phyloP scores from a whole-genome alignment of 2,888 invertebrate species.

The Antheraea yamamai region DNA sequence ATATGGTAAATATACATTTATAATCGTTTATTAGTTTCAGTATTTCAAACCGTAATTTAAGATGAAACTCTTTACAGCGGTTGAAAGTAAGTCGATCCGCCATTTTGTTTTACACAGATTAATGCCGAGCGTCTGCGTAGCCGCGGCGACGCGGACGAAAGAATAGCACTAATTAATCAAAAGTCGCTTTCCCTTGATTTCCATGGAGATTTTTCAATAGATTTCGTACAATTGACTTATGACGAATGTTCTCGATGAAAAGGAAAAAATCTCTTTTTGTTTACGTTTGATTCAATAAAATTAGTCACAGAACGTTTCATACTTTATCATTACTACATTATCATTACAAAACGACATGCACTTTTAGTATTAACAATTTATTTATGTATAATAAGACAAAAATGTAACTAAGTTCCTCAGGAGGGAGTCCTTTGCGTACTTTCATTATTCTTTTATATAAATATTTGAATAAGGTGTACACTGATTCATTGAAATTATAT shows the following conservation, averaged over 20 bases:
- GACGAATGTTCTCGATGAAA: conserved; percentile 5
- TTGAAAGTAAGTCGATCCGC: conserved; percentile 41
- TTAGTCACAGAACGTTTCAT: too few relatives aligned
- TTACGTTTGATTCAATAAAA: not conserved
- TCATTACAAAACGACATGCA: too few relatives aligned
- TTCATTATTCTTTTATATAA: too few relatives aligned
- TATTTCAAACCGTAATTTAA: not conserved
- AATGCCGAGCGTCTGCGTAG: conserved; percentile 65
- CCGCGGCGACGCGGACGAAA: conserved; percentile 57
- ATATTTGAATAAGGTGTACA: too few relatives aligned
- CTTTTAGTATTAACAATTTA: too few relatives aligned
- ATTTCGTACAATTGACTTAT: conserved; percentile 16
- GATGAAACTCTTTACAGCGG: not conserved
- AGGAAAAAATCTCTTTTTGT: not conserved
- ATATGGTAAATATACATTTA: too few relatives aligned
- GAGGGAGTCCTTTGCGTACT: too few relatives aligned
- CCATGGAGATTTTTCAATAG: conserved; percentile 69
- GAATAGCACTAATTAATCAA: conserved; percentile 81
- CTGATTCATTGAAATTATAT: too few relatives aligned
- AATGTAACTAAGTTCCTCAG: too few relatives aligned
- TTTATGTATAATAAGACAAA: too few relatives aligned
- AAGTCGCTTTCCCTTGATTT: conserved; percentile 75
- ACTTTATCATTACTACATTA: too few relatives aligned
- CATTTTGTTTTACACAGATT: conserved; percentile 73
- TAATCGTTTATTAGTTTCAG: not conserved